Evolutionary conservation across 1,140 invertebrate species (phyloP).

Genomic region (Philotrypesis tridentata): DNA sequence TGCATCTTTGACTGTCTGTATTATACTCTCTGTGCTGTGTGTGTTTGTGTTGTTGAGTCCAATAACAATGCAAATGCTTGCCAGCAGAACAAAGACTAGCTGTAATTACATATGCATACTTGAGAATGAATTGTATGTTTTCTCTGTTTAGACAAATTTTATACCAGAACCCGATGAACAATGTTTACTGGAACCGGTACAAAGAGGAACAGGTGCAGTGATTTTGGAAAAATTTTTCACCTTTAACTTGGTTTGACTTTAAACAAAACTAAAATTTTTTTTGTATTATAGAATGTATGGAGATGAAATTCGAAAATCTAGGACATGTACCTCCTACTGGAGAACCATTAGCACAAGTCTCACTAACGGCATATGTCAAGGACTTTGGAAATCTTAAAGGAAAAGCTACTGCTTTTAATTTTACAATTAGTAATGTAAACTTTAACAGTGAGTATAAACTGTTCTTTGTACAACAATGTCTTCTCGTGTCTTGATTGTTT

Average conservation of each 20-base stretch:
- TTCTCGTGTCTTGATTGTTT: neutral
- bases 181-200: constrained; percentile 59
- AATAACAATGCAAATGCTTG: neutral
- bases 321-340: constrained; percentile 47
- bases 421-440: constrained; percentile 59
- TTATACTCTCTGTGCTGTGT: neutral
- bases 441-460: constrained; percentile 60
- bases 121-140: neutral
- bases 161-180: constrained; percentile 42
- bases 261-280: neutral
- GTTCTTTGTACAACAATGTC: neutral
- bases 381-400: constrained; percentile 38
- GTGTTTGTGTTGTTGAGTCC: neutral
- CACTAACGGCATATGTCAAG: constrained; percentile 60
- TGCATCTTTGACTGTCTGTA: neutral
- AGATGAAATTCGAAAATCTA: constrained; percentile 59
- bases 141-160: constrained; percentile 54
- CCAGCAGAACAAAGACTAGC: neutral
- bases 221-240: constrained; percentile 14
- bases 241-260: neutral
- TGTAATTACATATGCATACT: neutral
- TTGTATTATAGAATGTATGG: constrained; percentile 60
- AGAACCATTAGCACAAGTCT: constrained; percentile 54
- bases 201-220: constrained; percentile 54
- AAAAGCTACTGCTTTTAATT: constrained; percentile 66